Evolutionary conservation across 2,888 invertebrate species (phyloP).

Genomic region (Limulus polyphemus): DNA sequence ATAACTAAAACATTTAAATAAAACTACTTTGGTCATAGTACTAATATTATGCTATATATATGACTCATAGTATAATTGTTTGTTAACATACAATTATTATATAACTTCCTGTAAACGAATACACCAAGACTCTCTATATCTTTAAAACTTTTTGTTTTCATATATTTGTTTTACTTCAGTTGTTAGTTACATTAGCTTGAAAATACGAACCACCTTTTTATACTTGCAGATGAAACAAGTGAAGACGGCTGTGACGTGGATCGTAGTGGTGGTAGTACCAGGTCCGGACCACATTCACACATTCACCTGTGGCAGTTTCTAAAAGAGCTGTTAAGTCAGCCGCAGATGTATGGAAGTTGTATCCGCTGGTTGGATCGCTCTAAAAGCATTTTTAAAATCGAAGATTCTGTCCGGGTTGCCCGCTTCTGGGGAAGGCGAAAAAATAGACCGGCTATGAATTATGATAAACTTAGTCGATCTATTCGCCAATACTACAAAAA

Average conservation of each 20-base stretch:
- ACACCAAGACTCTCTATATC: constrained; percentile 99
- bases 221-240: constrained; percentile 26
- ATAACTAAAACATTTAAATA: too few relatives aligned
- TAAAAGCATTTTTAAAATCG: constrained; percentile 95
- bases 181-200: constrained; percentile 54
- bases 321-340: constrained; percentile 80
- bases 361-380: constrained; percentile 93
- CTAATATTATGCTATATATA: too few relatives aligned
- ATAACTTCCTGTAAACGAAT: constrained; percentile 94
- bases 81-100: constrained; percentile 90
- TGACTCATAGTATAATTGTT: too few relatives aligned
- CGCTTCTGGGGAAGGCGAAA: constrained; percentile 94
- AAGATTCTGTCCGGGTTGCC: constrained; percentile 95
- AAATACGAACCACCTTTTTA: constrained; percentile 83
- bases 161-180: too few relatives aligned
- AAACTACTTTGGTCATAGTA: too few relatives aligned
- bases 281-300: constrained; percentile 48
- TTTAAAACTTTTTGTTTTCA: constrained; percentile 60
- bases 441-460: constrained; percentile 98
- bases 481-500: constrained; percentile 99
- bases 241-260: constrained; percentile 25
- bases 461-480: constrained; percentile 94
- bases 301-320: constrained; percentile 99
- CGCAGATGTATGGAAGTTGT: constrained; percentile 78
- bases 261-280: constrained; percentile 42